A percentile compares a stretch with the other conserved stretches of the same genome.
phyloP scores from a whole-genome alignment of 2,888 invertebrate species.

The Acanthosoma haemorrhoidale region DNA sequence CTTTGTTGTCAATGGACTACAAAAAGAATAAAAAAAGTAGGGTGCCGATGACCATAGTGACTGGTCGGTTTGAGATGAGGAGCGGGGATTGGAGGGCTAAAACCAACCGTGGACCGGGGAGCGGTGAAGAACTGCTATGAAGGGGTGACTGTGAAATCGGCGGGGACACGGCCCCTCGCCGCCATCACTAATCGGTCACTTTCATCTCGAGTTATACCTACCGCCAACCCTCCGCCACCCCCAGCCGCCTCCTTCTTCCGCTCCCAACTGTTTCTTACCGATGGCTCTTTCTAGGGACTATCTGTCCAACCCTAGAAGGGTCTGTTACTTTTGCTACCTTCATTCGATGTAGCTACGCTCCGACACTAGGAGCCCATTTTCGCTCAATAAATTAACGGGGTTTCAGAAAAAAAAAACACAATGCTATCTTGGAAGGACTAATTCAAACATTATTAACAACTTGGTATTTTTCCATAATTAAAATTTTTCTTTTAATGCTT shows the following conservation, averaged over 20 bases:
- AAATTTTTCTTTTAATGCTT: too few species aligned
- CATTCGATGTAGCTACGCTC: too few species aligned
- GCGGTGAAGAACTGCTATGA: not conserved
- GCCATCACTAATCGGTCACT: conserved; percentile 14
- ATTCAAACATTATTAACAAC: too few species aligned
- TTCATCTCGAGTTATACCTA: not conserved
- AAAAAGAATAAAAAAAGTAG: not conserved
- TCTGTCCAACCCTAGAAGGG: too few species aligned
- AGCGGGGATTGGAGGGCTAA: conserved; percentile 4
- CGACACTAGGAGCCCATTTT: too few species aligned
- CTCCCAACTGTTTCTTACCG: too few species aligned
- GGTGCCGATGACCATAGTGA: conserved; percentile 9
- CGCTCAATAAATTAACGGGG: too few species aligned
- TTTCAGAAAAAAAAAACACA: too few species aligned
- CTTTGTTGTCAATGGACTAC: not conserved
- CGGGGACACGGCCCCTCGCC: conserved; percentile 1
- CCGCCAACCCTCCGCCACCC: not conserved
- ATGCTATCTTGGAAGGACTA: too few species aligned
- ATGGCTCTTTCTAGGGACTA: too few species aligned
- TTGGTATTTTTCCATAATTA: too few species aligned
- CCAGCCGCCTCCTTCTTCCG: not conserved
- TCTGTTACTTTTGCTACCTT: too few species aligned
- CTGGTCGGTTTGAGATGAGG: not conserved
- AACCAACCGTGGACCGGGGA: not conserved
- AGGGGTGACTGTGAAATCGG: not conserved